Conservation (phyloP, 2,888 invertebrate genomes). For the Ormyrus rosae region DNA sequence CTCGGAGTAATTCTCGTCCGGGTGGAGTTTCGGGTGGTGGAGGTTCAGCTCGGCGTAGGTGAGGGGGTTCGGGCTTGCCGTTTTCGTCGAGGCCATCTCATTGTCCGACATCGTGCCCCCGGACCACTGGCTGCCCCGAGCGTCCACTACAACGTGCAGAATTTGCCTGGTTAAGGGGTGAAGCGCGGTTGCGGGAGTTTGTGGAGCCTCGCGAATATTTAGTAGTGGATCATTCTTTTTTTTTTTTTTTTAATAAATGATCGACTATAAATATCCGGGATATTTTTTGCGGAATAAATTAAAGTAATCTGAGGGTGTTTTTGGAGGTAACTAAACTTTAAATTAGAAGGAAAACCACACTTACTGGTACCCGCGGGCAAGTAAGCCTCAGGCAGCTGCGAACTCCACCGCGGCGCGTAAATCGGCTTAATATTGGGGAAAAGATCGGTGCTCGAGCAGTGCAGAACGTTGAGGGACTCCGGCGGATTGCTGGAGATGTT, state of each 20-base stretch:
- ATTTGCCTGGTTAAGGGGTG: constrained; percentile 14
- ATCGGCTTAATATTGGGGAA: constrained; percentile 83
- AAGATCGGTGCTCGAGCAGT: constrained; percentile 80
- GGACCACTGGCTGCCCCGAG: constrained; percentile 82
- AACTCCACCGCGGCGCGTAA: constrained; percentile 83
- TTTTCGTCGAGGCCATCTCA: constrained; percentile 81
- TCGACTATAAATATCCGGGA: too few species aligned
- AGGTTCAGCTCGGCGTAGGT: constrained; percentile 86
- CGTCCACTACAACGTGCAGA: constrained; percentile 64
- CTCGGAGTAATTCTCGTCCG: constrained; percentile 73
- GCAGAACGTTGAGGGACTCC: constrained; percentile 72
- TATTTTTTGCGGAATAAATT: too few species aligned
- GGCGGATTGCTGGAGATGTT: constrained; percentile 73
- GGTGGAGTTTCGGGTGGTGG: constrained; percentile 69
- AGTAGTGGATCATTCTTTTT: background rate
- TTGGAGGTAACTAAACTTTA: too few species aligned
- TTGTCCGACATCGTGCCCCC: constrained; percentile 88
- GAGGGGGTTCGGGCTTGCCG: constrained; percentile 82
- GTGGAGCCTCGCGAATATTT: constrained; percentile 1
- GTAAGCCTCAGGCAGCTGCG: constrained; percentile 82
- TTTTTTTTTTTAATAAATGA: too few species aligned
- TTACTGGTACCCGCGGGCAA: constrained; percentile 74
- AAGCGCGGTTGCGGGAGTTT: too few species aligned
- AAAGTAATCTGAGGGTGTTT: too few species aligned
- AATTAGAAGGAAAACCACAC: background rate